Evolutionary conservation across 1,140 invertebrate species (phyloP), one percentile per base, ranked within the genome.

Genomic region (Muscidifurax raptorellus): DNA sequence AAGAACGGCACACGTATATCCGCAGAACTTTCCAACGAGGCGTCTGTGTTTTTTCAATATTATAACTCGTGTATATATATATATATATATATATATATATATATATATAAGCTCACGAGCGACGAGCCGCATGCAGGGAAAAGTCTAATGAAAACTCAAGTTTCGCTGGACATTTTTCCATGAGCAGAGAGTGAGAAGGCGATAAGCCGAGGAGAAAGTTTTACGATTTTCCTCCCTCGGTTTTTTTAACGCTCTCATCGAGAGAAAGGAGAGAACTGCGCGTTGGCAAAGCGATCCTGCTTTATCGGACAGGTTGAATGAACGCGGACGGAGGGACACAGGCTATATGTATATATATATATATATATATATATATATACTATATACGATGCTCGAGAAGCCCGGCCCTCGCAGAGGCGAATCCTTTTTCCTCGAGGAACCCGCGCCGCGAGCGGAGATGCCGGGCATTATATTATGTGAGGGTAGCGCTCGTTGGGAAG

Each of bases 131-230:
- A n/a, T 7, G 13, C 7, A 27, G n/a, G n/a, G 64, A 69, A 69
- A 80, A 69, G 6, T 80, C 30, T 80, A 67, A 80, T 80, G 79
- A 81, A 81, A 72, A 59, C 32, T 30, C 9, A 81, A 72, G 36
- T 72, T 81, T 2, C 13, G 32, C 12, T 30, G 22, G 67, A 72
- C 28, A 81, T 52, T 81, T 81, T 72, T 81, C 44, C 27, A n/a
- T n/a, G n/a, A 81, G n/a, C 7, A 18, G 44, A 18, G 44, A 47
- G 1, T 25, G 22, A 12, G 40, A 30, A 47, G 64, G 69, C 15
- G 79, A 81, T 72, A 72, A 72, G 40, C 67, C 28, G 22, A 72
- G 28, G 44, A 81, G 67, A 81, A 52, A 80, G 79, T 80, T 69
- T 80, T 15, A 66, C 59, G 76, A 66, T 78, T 78, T 30, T 32